Conservation (phyloP, 2,797 vertebrate genomes). For the Muraenolepis orangiensis region DNA sequence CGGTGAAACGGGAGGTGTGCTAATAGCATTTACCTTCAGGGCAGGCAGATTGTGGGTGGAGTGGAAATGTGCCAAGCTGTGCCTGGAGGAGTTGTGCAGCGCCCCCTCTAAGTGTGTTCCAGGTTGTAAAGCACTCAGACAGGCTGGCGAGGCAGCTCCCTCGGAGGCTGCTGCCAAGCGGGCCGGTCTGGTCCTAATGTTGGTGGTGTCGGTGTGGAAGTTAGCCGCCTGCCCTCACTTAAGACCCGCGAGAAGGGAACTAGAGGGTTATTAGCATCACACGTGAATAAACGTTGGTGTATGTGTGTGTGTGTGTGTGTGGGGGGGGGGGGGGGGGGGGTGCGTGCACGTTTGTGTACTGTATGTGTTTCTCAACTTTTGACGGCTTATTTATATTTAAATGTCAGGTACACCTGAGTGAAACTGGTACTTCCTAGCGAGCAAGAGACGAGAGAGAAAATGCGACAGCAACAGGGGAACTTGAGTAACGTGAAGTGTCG, state of each 20-base stretch:
- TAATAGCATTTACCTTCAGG: background rate
- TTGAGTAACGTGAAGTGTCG: background rate
- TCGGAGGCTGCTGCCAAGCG: background rate
- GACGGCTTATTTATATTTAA: no score
- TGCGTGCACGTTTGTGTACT: no score
- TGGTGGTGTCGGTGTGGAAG: no score
- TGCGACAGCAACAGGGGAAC: no score
- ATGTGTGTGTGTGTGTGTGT: no score
- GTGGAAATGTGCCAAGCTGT: conserved; percentile 20
- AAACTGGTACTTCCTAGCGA: background rate
- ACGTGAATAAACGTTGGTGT: no score
- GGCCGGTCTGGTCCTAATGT: background rate
- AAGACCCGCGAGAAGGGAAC: no score
- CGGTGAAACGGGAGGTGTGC: background rate
- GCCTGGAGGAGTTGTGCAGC: background rate
- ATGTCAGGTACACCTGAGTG: no score
- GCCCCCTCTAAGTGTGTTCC: background rate
- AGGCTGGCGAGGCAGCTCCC: background rate
- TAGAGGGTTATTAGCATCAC: no score
- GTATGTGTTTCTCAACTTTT: background rate
- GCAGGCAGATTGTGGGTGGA: conserved; percentile 23
- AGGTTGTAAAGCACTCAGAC: conserved; percentile 1
- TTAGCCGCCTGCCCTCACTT: no score
- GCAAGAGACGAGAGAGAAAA: no score
- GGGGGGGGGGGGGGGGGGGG: no score